Percentiles rank a stretch among this genome's conserved stretches.
Evolutionary conservation across 2,797 vertebrate genomes (phyloP).

Genomic region (Bucorvus abyssinicus): DNA sequence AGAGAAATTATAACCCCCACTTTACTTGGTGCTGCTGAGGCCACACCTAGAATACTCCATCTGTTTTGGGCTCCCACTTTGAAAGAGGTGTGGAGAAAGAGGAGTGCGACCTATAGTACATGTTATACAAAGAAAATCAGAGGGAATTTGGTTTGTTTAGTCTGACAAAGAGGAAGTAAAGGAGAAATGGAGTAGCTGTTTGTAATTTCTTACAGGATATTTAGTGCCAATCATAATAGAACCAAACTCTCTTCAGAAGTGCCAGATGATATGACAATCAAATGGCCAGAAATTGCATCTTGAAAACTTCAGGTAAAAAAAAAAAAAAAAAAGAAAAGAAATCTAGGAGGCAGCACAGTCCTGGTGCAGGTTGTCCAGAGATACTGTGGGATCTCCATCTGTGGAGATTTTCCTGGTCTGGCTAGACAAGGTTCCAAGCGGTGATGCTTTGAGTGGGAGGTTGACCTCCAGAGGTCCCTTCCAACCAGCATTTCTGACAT

Average conservation of each 20-base stretch:
- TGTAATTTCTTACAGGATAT: neutral
- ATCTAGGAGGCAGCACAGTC: neutral
- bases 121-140: neutral
- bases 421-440: neutral
- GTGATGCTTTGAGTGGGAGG: neutral
- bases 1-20: neutral
- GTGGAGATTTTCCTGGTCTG: neutral
- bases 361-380: neutral
- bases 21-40: neutral
- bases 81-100: neutral
- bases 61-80: neutral
- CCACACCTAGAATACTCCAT: neutral
- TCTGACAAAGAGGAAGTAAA: neutral
- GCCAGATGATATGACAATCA: neutral
- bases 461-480: neutral
- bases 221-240: neutral
- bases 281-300: neutral
- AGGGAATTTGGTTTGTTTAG: neutral
- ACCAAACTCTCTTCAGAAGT: neutral
- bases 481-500: neutral
- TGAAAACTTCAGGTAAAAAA: neutral
- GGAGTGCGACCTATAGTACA: neutral
- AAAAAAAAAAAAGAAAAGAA: neutral
- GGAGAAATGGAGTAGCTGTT: neutral
- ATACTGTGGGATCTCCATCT: no score